Percentiles rank a stretch among this genome's conserved stretches.
These are phyloP conservation scores for Chrysaora quinquecirrha DNA, from an alignment of 30 jellyfish, hydroid and myxozoan species.

Conservation along the genomic window DNA sequence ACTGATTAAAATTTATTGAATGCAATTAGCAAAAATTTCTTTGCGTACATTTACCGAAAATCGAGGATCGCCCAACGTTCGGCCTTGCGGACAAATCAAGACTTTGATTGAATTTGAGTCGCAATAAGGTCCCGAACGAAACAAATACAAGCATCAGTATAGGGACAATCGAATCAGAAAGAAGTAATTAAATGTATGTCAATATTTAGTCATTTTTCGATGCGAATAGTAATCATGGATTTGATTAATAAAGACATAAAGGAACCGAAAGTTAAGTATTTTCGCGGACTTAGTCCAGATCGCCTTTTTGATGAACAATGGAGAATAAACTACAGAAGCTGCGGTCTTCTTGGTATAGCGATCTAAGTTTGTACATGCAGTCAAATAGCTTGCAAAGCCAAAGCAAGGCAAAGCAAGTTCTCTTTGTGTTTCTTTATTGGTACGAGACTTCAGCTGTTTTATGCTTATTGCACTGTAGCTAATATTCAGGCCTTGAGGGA, in stretches of 20 bases:
- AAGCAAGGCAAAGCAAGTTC: too few species aligned
- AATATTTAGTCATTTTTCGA: neutral
- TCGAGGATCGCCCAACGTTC: neutral
- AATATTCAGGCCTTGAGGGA: too few species aligned
- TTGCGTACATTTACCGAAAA: neutral
- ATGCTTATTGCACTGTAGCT: too few species aligned
- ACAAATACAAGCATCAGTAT: neutral
- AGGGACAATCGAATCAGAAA: neutral
- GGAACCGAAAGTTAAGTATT: neutral
- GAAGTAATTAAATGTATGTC: neutral
- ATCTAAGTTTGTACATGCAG: too few species aligned
- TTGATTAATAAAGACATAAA: neutral
- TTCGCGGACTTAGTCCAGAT: constrained; percentile 1
- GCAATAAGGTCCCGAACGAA: neutral
- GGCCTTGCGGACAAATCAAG: neutral
- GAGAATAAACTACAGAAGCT: neutral
- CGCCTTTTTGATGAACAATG: neutral
- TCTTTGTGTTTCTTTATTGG: too few species aligned
- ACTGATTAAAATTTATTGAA: neutral
- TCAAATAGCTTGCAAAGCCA: too few species aligned
- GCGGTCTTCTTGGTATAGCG: neutral
- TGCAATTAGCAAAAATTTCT: constrained; percentile 2
- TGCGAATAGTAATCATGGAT: neutral
- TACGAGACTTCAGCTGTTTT: too few species aligned
- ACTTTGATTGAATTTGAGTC: neutral